Conservation (phyloP, 2,888 invertebrate species). For the Mantis religiosa region DNA sequence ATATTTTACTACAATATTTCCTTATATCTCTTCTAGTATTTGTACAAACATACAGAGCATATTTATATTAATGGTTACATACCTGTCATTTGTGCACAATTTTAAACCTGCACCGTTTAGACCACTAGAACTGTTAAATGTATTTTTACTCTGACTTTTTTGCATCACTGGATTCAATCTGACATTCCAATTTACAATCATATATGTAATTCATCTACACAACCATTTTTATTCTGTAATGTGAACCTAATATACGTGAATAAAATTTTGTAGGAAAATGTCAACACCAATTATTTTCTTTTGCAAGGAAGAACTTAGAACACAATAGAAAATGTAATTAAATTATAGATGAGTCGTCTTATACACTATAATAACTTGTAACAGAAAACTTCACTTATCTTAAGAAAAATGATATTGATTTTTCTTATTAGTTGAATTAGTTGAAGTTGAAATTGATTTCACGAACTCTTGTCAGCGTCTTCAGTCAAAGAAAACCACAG, state of each 20-base stretch:
- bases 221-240: not conserved
- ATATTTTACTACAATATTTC: not conserved
- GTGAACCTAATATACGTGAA: not conserved
- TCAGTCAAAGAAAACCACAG: too few relatives aligned
- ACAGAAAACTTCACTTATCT: too few relatives aligned
- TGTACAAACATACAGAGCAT: not conserved
- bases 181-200: not conserved
- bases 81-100: not conserved
- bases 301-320: too few relatives aligned
- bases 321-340: too few relatives aligned
- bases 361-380: too few relatives aligned
- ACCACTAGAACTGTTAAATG: not conserved
- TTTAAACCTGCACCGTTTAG: not conserved
- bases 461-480: too few relatives aligned
- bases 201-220: not conserved
- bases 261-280: not conserved
- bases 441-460: too few relatives aligned
- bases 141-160: not conserved
- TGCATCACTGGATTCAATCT: not conserved
- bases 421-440: too few relatives aligned
- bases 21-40: not conserved
- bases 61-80: not conserved
- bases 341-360: too few relatives aligned
- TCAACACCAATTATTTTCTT: not conserved
- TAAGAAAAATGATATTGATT: too few relatives aligned